A percentile compares a stretch with the other conserved stretches of the same genome.
These are phyloP conservation scores for Pheosia gnoma DNA, from an alignment of 2,888 invertebrate genomes.

Conservation along the genomic window DNA sequence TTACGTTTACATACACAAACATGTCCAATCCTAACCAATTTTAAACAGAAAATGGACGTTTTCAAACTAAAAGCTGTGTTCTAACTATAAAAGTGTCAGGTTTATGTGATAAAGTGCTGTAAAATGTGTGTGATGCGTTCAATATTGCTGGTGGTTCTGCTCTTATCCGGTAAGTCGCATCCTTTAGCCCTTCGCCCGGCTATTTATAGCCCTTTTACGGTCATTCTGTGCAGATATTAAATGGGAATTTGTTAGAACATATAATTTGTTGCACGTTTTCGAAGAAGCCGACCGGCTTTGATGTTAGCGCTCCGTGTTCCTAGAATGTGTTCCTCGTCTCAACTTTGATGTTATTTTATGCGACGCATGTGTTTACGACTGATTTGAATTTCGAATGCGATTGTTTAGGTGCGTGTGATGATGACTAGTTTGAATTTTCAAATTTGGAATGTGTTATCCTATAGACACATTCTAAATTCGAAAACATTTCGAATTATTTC, in stretches of 20 bases:
- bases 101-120: conserved; percentile 55
- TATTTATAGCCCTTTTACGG: conserved; percentile 73
- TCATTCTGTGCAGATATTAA: conserved; percentile 70
- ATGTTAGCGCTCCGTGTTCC: conserved; percentile 42
- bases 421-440: conserved; percentile 2
- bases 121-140: conserved; percentile 68
- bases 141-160: conserved; percentile 60
- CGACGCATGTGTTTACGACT: conserved; percentile 39
- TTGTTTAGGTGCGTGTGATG: conserved; percentile 27
- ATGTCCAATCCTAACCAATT: conserved; percentile 43
- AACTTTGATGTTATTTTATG: conserved; percentile 43
- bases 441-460: conserved; percentile 2
- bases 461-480: neutral
- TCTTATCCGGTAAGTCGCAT: conserved; percentile 77
- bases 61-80: conserved; percentile 31
- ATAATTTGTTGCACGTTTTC: conserved; percentile 50
- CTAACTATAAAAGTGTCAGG: conserved; percentile 38
- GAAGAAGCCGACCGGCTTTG: conserved; percentile 46
- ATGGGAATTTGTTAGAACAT: conserved; percentile 62
- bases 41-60: conserved; percentile 49
- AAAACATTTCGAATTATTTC: no score
- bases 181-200: conserved; percentile 63
- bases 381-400: conserved; percentile 35
- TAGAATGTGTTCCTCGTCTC: conserved; percentile 35
- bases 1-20: conserved; percentile 50